Evolutionary conservation across 2,797 vertebrate genomes (phyloP), one percentile per base, ranked within the genome.

Genomic region (Gallinago nigripennis): DNA sequence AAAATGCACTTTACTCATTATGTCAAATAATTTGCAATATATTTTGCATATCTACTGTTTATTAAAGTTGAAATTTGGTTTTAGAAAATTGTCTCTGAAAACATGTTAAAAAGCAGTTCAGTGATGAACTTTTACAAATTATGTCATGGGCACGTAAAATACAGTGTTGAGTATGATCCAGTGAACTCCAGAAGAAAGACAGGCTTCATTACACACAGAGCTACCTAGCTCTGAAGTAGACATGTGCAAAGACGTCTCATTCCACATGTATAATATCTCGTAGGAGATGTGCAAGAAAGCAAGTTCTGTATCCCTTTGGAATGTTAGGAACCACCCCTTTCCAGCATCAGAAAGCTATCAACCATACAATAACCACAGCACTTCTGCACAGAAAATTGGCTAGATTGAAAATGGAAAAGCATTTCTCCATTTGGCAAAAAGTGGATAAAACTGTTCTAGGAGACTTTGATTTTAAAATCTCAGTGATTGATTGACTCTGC

Each of bases 401-500:
- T 81, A 28, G 25, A 65, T 19, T 12, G 16, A 65, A 48, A 58
- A 25, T 7, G 43, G 54, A 39, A 31, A 65, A 71, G 54, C 37
- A 83, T 51, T 65, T 14, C 30, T 48, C 31, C 51, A 51, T 82
- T 63, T 79, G 63, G 63, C 41, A 57, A 81, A 92, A 91, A 63
- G 24, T 13, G 65, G 28, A 79, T 37, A 66, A 82, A 85, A 84
- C 33, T 72, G 37, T 86, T 79, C 69, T 20, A 17, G 79, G 39
- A 51, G 54, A 91, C 82, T 78, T 54, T 92, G 89, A 73, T 82
- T 84, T 94, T 72, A 72, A 94, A 92, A 94, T 86, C 89, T 71
- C 46, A 85, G 72, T 92, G 91, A 91, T 90, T 91, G 89, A 96
- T 86, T 84, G 76, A 88, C 87, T 88, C 54, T 79, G 58, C 30